These are phyloP conservation scores for Gobio occitaniae DNA, from an alignment of 2,797 vertebrate species.

Conservation along the genomic window DNA sequence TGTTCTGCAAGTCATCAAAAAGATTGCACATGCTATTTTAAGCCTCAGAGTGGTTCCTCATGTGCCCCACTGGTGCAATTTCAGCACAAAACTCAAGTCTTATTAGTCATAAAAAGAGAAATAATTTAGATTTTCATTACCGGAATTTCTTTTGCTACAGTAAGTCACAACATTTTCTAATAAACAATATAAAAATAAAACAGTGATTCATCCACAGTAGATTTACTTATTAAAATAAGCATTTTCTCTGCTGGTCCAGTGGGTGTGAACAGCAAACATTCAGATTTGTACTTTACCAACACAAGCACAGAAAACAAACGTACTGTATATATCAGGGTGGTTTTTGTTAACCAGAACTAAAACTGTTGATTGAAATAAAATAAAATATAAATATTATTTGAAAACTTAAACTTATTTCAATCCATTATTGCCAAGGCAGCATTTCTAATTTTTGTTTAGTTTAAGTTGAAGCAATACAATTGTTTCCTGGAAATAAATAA, in stretches of 20 bases:
- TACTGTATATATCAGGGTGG: neutral
- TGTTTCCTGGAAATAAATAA: neutral
- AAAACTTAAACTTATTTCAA: neutral
- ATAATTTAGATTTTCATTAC: conserved; percentile 10
- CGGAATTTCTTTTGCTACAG: neutral
- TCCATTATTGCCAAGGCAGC: no score
- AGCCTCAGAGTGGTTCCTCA: conserved; percentile 9
- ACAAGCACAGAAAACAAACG: neutral
- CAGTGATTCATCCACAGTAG: neutral
- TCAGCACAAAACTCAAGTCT: conserved; percentile 12
- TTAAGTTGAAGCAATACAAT: neutral
- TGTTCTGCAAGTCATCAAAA: conserved; percentile 42
- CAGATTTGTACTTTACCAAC: neutral
- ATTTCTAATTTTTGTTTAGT: neutral
- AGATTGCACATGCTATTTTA: conserved; percentile 34
- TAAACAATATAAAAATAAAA: conserved; percentile 23
- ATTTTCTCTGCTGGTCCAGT: neutral
- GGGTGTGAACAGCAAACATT: neutral
- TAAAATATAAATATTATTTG: neutral
- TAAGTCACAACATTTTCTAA: neutral
- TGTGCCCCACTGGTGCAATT: conserved; percentile 22
- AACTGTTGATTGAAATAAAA: neutral
- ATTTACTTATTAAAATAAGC: neutral
- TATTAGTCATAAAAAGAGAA: conserved; percentile 9
- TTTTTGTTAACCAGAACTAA: neutral